Base-by-base conservation (phyloP, 2,888 invertebrate species). In the Andrena dorsata region DNA sequence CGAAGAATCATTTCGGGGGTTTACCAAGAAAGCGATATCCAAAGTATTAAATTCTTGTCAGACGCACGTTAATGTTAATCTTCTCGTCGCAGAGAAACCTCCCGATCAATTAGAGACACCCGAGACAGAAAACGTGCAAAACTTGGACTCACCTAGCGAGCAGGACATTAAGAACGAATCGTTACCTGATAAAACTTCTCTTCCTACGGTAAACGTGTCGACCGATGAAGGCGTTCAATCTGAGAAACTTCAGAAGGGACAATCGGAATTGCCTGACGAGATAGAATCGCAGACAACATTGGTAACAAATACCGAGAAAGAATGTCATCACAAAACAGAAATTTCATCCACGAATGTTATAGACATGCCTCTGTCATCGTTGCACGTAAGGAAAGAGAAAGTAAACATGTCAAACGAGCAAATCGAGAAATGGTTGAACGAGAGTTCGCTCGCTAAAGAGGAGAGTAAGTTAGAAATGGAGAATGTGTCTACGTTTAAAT, bases 341-440 rank as follows among this genome's bases (percentile, higher is more conserved):
- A 32, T 76, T 35, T 66, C 86, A 10, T 58, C 87, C 1, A 76
- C 82, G 2, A 91, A 90, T 61, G 85, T 93, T 8, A 89, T 91
- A 28, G 92, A 92, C 35, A 92, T 93, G 84, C 88, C 92, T 6
- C 60, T 89, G 6, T 88, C 90, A 75, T 83, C 90, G 65, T 90
- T 94, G 0, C 93, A 93, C 23, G 92, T 94, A 23, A 94, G 95
- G 30, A 95, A 96, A 90, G 96, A 95, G 23, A 95, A 96, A 90
- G 96, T 96, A 0, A 96, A 96, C 89, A 96, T 96, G 96, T 96
- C 96, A 0, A 96, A 95, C 51, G 96, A 96, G 88, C 96, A 96
- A 92, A 96, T 96, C 60, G 96, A 96, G 85, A 96, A 96, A 88
- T 96, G 96, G 96, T 87, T 95, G 6, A 94, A 94, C 76, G 95